Evolutionary conservation across 2,888 invertebrate genomes (phyloP), one percentile per base, ranked within the genome.

Genomic region (Zootermopsis nevadensis): DNA sequence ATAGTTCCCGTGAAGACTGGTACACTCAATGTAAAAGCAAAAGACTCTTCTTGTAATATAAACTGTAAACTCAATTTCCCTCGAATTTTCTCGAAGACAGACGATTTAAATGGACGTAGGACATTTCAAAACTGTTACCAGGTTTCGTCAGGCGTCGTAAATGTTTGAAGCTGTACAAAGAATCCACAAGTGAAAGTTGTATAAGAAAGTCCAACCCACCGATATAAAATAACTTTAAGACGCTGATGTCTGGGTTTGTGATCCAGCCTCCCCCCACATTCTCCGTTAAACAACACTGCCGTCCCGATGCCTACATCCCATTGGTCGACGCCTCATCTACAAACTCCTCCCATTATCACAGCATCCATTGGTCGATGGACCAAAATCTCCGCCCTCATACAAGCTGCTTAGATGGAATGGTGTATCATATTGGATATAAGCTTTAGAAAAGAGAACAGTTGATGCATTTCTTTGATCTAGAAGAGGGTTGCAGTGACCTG

Each of bases 131-230:
- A 48, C 48, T 19, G 48, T 4, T 48, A 4, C 48, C 12, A 15
- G 19, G 48, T 48, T 48, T 48, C 48, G 48, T 19, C 48, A 48
- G 48, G 19, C 19, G 48, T 48, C 48, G 48, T 1, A 1, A 1
- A 48, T 48, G 15, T 19, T 33, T 33, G 69, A 69, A 19, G 4
- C 33, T 4, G 22, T 31, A 33, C 30, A 22, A 8, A 33, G 77
- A 77, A 77, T 53, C 77, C 77, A 77, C 77, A 77, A 77, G 77
- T 77, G 77, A 77, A 77, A 77, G 48, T 48, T 77, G 48, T 30
- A 15, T 19, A 30, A 42, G 22, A 38, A 77, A 31, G 31, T n/a
- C 79, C 79, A 31, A 12, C 55, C 60, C 53, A 48, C 77, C 53
- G 30, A 48, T 30, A 53, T 53, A 53, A 7, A 77, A 53, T 53